These are phyloP conservation scores for Tragelaphus imberbis DNA, from an alignment of 2,113 vertebrate genomes.

Conservation along the genomic window DNA sequence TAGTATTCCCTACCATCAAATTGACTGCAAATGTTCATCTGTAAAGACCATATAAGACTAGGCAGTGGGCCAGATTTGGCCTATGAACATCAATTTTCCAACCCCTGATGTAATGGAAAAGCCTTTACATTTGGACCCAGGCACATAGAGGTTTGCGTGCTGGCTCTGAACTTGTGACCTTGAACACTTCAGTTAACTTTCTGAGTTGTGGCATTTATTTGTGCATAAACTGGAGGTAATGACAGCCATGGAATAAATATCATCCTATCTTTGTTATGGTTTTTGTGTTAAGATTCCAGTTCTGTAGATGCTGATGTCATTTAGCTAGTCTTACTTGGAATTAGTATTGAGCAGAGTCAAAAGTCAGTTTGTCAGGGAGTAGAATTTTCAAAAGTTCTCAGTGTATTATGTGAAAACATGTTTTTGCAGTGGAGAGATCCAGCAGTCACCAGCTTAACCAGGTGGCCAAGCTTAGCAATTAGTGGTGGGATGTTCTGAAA, in stretches of 20 bases:
- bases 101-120: background rate
- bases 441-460: background rate
- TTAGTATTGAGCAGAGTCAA: background rate
- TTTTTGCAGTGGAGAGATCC: constrained; percentile 1
- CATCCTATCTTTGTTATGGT: background rate
- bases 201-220: background rate
- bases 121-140: background rate
- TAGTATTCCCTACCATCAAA: background rate
- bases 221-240: background rate
- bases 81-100: background rate
- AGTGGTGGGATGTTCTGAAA: background rate
- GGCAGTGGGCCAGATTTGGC: background rate
- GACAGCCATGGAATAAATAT: background rate
- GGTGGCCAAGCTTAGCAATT: background rate
- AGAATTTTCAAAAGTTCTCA: background rate
- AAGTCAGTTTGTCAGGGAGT: background rate
- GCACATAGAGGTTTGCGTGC: background rate
- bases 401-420: background rate
- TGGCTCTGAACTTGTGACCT: constrained; percentile 11
- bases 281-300: constrained; percentile 11
- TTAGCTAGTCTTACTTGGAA: constrained; percentile 26
- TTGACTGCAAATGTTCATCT: constrained; percentile 1
- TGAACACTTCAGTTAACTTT: background rate
- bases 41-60: background rate
- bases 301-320: constrained; percentile 1